Base-by-base conservation (phyloP, 2,797 vertebrate species). In the Chiroxiphia lanceolata region DNA sequence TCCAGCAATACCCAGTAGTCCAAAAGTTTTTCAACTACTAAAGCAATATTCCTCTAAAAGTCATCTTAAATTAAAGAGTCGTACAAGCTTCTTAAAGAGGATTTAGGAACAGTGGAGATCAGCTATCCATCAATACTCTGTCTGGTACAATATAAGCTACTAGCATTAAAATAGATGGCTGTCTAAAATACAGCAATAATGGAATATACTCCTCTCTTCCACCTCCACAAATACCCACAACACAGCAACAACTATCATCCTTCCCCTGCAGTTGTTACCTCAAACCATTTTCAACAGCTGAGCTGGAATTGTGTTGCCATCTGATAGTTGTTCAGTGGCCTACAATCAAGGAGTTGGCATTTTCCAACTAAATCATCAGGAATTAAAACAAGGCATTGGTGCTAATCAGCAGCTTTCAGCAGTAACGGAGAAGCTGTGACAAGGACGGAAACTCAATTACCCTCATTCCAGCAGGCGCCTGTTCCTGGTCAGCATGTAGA, bases 321-420 rank as follows among this genome's bases (percentile, higher is more conserved):
- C 87, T 78, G 90, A 94, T 33, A 91, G 82, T 2, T 51, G 7
- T 18, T 88, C 61, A 65, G 87, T 91, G 61, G 87, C 82, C 84
- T 67, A 61, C 0, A 1, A 78, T 83, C 84, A 85, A 83, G 53
- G 38, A 93, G 64, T 1, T 81, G 76, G 75, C 87, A 83, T 92
- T 90, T 80, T 75, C 44, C 3, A 93, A 22, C 69, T 61, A 91
- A 87, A 79, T 78, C 72, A 76, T 63, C n/a, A 1, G 0, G 2
- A 92, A 87, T 75, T 78, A 75, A 90, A 96, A 56, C 47, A 83
- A 88, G 70, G 74, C 87, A 82, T 4, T 4, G 9, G 83, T 0
- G 1, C 80, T 70, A 96, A 89, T 92, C 94, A 95, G 80, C 56
- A 48, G 85, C 80, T 94, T 95, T 94, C 94, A 91, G 83, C 74